phyloP scores from a whole-genome alignment of 2,888 invertebrate genomes.

The Crioceris asparagi region DNA sequence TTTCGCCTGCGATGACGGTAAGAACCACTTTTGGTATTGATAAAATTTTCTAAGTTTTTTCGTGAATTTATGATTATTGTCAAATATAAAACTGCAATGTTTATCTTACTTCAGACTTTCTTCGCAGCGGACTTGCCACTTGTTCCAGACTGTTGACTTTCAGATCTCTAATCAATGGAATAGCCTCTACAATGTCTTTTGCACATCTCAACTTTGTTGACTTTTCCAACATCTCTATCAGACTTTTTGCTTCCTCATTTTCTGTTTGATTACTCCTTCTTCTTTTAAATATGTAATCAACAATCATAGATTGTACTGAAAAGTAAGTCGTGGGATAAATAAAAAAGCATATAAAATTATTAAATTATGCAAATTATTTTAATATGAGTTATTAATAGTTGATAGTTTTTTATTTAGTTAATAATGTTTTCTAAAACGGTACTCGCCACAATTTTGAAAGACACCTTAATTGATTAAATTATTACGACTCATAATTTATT shows the following conservation, averaged over 20 bases:
- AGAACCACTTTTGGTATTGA: no score
- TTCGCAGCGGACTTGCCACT: conserved; percentile 56
- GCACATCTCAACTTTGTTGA: conserved; percentile 40
- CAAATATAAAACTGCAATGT: no score
- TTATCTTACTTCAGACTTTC: conserved; percentile 47
- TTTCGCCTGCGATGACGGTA: no score
- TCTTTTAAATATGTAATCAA: conserved; percentile 45
- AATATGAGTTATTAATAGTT: no score
- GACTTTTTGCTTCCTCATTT: conserved; percentile 29
- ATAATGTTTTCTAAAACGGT: no score
- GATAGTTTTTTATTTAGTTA: no score
- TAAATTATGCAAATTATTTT: no score
- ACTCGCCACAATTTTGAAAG: no score
- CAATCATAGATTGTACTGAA: conserved; percentile 28
- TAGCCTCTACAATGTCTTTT: conserved; percentile 41
- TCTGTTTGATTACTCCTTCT: conserved; percentile 38
- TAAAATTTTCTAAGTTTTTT: no score
- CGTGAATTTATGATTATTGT: no score
- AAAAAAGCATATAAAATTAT: not conserved
- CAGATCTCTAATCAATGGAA: conserved; percentile 40
- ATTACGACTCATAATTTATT: no score
- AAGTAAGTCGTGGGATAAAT: conserved; percentile 6
- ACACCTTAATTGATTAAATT: no score
- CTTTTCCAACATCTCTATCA: conserved; percentile 40
- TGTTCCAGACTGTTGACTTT: conserved; percentile 53